These are phyloP conservation scores for Dione vanillae DNA, from an alignment of 2,888 invertebrate species.

Conservation along the genomic window DNA sequence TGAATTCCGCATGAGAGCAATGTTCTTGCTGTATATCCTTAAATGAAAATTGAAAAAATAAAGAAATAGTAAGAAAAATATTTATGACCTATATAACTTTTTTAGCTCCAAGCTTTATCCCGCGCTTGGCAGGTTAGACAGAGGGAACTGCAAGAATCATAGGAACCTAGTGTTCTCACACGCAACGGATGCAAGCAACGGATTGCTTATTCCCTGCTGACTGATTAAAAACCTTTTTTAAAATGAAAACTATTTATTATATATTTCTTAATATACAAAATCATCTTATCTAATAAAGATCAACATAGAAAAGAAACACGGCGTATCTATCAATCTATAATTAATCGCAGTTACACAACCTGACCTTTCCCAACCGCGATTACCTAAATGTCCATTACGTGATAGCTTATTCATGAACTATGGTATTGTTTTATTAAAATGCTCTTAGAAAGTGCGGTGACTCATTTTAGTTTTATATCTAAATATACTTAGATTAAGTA, in stretches of 20 bases:
- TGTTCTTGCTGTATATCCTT: too few species aligned
- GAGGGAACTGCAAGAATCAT: too few species aligned
- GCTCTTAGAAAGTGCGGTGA: slow-evolving; percentile 25
- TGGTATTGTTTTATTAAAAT: slow-evolving; percentile 30
- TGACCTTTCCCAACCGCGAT: slow-evolving; percentile 40
- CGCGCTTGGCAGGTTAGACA: too few species aligned
- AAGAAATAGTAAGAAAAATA: too few species aligned
- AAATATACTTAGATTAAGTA: background rate
- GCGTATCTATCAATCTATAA: slow-evolving; percentile 15
- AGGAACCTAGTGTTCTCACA: too few species aligned
- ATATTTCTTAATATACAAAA: background rate
- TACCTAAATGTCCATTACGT: slow-evolving; percentile 36
- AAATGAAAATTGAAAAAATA: too few species aligned
- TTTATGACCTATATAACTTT: too few species aligned
- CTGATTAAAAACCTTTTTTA: too few species aligned
- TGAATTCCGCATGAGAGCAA: too few species aligned
- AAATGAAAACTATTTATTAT: background rate
- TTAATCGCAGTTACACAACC: slow-evolving; percentile 34
- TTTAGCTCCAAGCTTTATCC: too few species aligned
- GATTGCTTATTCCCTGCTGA: too few species aligned
- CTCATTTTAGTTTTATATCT: slow-evolving; percentile 2
- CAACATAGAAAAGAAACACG: background rate
- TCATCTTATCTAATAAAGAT: slow-evolving; percentile 6
- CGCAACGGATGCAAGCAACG: too few species aligned
- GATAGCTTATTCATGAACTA: slow-evolving; percentile 29